Percentiles rank a stretch among this genome's conserved stretches.
These are phyloP conservation scores for Dryobota labecula DNA, from an alignment of 2,888 invertebrate genomes.

Conservation along the genomic window DNA sequence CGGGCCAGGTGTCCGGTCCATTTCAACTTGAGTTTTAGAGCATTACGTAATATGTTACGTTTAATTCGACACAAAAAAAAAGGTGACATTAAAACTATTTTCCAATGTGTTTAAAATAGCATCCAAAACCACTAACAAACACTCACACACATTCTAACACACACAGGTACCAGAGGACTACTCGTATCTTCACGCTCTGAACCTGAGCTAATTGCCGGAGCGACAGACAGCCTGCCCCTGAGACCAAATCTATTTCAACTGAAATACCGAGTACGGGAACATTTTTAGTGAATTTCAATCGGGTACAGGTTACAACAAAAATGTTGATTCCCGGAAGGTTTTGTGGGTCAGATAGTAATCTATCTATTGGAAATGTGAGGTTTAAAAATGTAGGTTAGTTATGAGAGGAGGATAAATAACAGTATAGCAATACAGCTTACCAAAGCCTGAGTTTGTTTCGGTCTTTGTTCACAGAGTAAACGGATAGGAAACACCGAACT, in stretches of 20 bases:
- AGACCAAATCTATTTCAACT: slow-evolving; percentile 22
- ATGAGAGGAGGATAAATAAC: too few relatives aligned
- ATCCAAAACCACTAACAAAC: not conserved
- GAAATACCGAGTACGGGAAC: not conserved
- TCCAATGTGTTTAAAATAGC: not conserved
- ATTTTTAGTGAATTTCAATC: slow-evolving; percentile 40
- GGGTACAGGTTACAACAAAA: slow-evolving; percentile 1
- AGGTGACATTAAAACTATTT: not conserved
- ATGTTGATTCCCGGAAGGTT: slow-evolving; percentile 13
- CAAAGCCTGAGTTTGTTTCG: not conserved
- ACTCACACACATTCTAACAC: not conserved
- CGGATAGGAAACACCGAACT: not conserved
- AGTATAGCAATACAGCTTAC: too few relatives aligned
- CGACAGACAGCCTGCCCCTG: slow-evolving; percentile 45
- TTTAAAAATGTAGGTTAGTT: not conserved
- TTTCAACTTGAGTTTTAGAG: too few relatives aligned
- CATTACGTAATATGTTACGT: too few relatives aligned
- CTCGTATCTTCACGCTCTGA: slow-evolving; percentile 24
- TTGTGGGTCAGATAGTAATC: not conserved
- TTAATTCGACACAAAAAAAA: too few relatives aligned
- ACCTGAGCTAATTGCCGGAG: slow-evolving; percentile 36
- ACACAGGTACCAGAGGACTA: slow-evolving; percentile 5
- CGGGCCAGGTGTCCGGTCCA: too few relatives aligned
- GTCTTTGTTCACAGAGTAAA: not conserved
- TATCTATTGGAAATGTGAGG: not conserved